phyloP scores from a whole-genome alignment of 2,888 invertebrate genomes.

The Cephus spinipes region DNA sequence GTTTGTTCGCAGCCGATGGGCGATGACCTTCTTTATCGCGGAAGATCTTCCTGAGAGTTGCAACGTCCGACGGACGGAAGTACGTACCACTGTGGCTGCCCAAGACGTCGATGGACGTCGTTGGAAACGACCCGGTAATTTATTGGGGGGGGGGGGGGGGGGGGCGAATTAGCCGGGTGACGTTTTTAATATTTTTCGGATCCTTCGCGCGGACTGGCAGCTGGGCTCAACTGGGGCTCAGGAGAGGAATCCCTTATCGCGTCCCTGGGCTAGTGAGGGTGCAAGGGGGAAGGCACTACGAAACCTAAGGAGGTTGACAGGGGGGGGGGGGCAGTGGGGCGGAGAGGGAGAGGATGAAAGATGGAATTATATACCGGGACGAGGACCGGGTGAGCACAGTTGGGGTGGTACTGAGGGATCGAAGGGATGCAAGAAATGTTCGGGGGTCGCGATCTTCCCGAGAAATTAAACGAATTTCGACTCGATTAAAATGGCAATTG shows the following conservation, averaged over 20 bases:
- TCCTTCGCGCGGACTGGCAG: neutral
- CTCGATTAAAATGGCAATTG: constrained; percentile 49
- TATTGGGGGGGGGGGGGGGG: neutral
- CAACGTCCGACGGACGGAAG: neutral
- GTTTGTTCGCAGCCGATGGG: neutral
- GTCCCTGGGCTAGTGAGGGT: constrained; percentile 20
- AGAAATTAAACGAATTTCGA: constrained; percentile 52
- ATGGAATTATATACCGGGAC: neutral
- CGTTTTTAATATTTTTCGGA: neutral
- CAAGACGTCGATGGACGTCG: no score
- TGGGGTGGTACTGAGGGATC: neutral
- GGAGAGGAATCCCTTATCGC: neutral
- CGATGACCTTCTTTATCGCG: neutral
- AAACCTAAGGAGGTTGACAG: neutral
- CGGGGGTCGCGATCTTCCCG: constrained; percentile 4
- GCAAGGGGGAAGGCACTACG: constrained; percentile 36
- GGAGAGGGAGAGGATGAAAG: neutral
- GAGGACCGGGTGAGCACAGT: neutral
- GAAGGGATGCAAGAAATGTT: neutral
- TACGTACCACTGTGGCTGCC: neutral
- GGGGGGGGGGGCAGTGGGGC: no score
- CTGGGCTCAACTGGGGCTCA: neutral
- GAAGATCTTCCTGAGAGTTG: neutral
- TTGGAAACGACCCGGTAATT: no score
- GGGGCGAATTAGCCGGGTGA: neutral